These are phyloP conservation scores for Ferrisia virgata DNA, from an alignment of 2,888 invertebrate species.

Conservation along the genomic window DNA sequence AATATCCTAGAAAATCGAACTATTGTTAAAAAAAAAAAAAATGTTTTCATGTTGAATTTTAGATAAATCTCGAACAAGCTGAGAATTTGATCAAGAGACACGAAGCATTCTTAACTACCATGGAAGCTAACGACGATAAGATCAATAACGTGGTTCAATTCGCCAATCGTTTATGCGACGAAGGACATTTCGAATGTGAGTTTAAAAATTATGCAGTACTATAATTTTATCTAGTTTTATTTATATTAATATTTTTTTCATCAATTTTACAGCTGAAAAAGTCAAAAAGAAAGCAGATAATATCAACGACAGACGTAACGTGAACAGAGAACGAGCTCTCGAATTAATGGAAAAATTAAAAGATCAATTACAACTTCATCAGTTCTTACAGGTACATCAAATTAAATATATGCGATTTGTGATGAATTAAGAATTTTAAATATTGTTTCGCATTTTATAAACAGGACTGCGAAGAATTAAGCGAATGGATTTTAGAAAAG, in stretches of 20 bases:
- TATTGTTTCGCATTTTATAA: no score
- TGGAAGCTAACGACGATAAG: slow-evolving; percentile 99
- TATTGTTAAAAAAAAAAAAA: not conserved
- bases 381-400: slow-evolving; percentile 68
- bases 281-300: slow-evolving; percentile 93
- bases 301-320: slow-evolving; percentile 83
- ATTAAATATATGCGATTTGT: not conserved
- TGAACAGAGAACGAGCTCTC: slow-evolving; percentile 86
- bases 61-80: slow-evolving; percentile 87
- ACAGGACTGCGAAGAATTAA: slow-evolving; percentile 93
- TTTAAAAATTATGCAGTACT: not conserved
- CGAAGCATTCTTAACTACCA: slow-evolving; percentile 97
- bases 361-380: slow-evolving; percentile 92
- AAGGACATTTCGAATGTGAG: slow-evolving; percentile 82
- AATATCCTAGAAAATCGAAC: not conserved
- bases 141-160: slow-evolving; percentile 95
- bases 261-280: slow-evolving; percentile 71
- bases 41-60: slow-evolving; percentile 30
- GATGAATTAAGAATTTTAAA: not conserved
- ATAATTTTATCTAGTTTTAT: not conserved
- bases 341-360: slow-evolving; percentile 88
- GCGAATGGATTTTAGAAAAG: slow-evolving; percentile 99
- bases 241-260: not conserved
- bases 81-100: slow-evolving; percentile 96
- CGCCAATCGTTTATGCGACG: slow-evolving; percentile 83